Evolutionary conservation across 2,113 vertebrate genomes (phyloP), one percentile per base, ranked within the genome.

Genomic region (Misgurnus anguillicaudatus): DNA sequence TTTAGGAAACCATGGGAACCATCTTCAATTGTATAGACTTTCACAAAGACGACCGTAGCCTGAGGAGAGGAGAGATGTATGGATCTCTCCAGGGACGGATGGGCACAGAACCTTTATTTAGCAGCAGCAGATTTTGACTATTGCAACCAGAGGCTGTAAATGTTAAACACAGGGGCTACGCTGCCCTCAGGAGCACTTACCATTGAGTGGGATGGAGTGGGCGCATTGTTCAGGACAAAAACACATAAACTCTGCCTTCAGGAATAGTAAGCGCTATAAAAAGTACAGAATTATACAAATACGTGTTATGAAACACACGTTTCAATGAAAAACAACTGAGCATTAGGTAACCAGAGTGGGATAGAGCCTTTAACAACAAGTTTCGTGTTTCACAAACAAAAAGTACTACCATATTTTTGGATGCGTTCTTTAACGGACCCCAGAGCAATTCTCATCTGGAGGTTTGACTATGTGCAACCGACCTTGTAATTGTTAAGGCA

Each of bases 1-100:
- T 80, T 58, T 38, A 66, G 78, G 82, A 87, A 87, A 89, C 87
- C 86, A 87, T 86, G 85, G 87, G 86, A 89, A 88, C 87, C 79
- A 67, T 77, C 86, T 85, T 77, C 78, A 79, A 85, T 75, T 76
- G 79, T 79, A 88, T 88, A 91, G 90, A 91, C 57, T 75, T 39
- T 65, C 17, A 60, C 41, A 5, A 11, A 36, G n/a, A 60, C 47
- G 48, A 60, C 16, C 64, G 36, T 47, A 61, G 68, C 9, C 60
- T n/a, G 76, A 78, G 80, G 81, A 86, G 84, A 80, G 64, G 66
- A 82, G 72, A 82, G 78, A 81, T 31, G 65, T 68, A 41, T 36
- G 65, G 48, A 78, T 87, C 81, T 80, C 78, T 82, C 76, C n/a
- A 51, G 80, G 83, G 70, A 88, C 77, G 55, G 66, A 85, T 16